Percentiles rank a stretch among this genome's conserved stretches.
phyloP scores from a whole-genome alignment of 2,888 invertebrate genomes.

The Osmoderma eremita region DNA sequence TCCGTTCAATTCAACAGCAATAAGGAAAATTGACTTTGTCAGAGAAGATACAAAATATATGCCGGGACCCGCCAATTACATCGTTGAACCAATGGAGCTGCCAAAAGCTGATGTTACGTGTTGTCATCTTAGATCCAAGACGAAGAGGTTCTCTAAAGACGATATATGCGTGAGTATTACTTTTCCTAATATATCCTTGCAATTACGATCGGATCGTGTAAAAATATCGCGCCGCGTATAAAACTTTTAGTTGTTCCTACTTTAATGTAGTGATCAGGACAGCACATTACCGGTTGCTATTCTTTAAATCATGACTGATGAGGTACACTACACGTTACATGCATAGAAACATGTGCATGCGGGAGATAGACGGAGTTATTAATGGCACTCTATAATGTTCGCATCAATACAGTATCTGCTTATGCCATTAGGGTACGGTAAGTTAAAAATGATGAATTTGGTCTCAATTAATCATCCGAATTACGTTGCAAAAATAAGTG shows the following conservation, averaged over 20 bases:
- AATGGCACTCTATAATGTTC: slow-evolving; percentile 24
- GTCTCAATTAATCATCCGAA: slow-evolving; percentile 28
- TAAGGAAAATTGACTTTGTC: slow-evolving; percentile 47
- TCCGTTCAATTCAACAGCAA: slow-evolving; percentile 52
- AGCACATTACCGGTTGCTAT: not conserved
- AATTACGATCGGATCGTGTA: not conserved
- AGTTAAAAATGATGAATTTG: slow-evolving; percentile 37
- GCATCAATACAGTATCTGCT: slow-evolving; percentile 35
- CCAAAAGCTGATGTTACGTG: slow-evolving; percentile 33
- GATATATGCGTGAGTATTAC: slow-evolving; percentile 42
- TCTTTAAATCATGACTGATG: slow-evolving; percentile 31
- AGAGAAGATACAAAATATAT: slow-evolving; percentile 45
- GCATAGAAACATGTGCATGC: not conserved
- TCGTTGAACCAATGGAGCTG: slow-evolving; percentile 42
- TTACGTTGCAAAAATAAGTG: slow-evolving; percentile 27
- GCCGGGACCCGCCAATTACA: slow-evolving; percentile 53
- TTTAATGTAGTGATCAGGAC: slow-evolving; percentile 5
- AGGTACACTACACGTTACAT: slow-evolving; percentile 1
- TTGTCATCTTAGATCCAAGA: slow-evolving; percentile 50
- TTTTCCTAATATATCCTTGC: too few species aligned
- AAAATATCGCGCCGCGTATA: not conserved
- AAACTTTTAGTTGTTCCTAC: not conserved
- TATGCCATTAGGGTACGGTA: slow-evolving; percentile 34
- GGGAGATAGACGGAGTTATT: slow-evolving; percentile 14
- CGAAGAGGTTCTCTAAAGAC: slow-evolving; percentile 45